Base-by-base conservation (phyloP, 2,113 vertebrate species). In the Odocoileus virginianus region DNA sequence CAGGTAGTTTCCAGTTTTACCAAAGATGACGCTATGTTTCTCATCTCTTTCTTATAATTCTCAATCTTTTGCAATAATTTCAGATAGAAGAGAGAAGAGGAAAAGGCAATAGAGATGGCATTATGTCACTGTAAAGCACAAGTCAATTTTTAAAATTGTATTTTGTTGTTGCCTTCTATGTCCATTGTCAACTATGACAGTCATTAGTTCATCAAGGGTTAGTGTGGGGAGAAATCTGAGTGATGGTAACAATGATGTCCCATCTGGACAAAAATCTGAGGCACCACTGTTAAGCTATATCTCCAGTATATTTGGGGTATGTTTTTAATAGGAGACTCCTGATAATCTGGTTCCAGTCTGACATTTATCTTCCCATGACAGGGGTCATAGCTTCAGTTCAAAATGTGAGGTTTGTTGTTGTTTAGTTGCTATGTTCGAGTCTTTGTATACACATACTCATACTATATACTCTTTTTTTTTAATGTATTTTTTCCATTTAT, bases 1-100 rank as follows among this genome's bases (percentile, higher is more conserved):
- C 27, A 61, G 6, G n/a, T 33, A 61, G 33, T 57, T 96, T 89
- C 6, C 36, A 54, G 43, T 52, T 94, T 92, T 23, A 61, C 3
- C 52, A 96, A 61, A 89, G 17, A 47, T 60, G 36, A 47, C 58
- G 9, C 25, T 85, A 21, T 92, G 3, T 36, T 86, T 89, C 28
- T 86, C 27, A 25, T 43, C 7, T 45, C 15, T 92, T 84, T 88
- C 25, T 79, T 89, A 36, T 13, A 92, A n/a, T 55, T 95, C 8
- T 86, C 15, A 30, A 76, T 95, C 43, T 89, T 88, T 87, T 45
- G 15, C 11, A 94, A 71, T 71, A 6, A 33, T 52, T 95, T 83
- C 15, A 60, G n/a, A 89, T 2, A 78, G 71, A 67, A 67, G 64
- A 67, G 17, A 67, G 14, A 76, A 94, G 40, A 94, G 17, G 7